Evolutionary conservation across 2,113 vertebrate genomes (phyloP), one percentile per base, ranked within the genome.

Genomic region (Crotalus tigris): DNA sequence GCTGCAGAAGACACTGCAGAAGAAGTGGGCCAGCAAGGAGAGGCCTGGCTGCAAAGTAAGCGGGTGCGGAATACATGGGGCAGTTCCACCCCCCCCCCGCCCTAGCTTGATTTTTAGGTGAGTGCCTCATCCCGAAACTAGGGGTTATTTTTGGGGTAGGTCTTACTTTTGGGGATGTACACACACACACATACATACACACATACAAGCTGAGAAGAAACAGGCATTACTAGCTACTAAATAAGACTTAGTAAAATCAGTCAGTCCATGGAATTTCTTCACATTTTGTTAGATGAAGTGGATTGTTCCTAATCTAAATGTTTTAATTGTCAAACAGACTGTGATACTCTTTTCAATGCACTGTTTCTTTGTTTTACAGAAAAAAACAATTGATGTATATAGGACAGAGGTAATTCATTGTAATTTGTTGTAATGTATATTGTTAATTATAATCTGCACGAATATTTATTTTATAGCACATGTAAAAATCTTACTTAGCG

Each of bases 361-460:
- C 81, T 95, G 89, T 61, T 95, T 94, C 85, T 96, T 97, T 96
- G 90, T 97, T 97, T 97, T 97, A 6, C 97, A 99, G 99, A 97
- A 98, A 95, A 98, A 98, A 97, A 99, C 98, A 0, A 96, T 98
- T 26, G 98, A 98, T 13, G 96, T 97, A 97, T 98, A 98, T 58
- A 98, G 98, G 96, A 98, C 98, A 98, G 98, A 98, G 93, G 99
- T 99, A 97, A 98, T 98, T 98, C 88, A 4, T 90, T 55, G 51
- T 94, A 88, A 58, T 64, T 61, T 87, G 59, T 0, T 12, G 0
- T 46, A 91, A 91, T 59, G 29, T 13, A 6, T 0, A 4, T 3
- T 33, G 0, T 51, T 89, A 0, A 0, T 39, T 89, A 4, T 13
- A 81, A n/a, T 92, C 95, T 24, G 9, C 0, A 33, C 19, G 23